Percentiles rank a stretch among this genome's conserved stretches.
Conservation (phyloP, 2,113 vertebrate species). For the Nettapus auritus region DNA sequence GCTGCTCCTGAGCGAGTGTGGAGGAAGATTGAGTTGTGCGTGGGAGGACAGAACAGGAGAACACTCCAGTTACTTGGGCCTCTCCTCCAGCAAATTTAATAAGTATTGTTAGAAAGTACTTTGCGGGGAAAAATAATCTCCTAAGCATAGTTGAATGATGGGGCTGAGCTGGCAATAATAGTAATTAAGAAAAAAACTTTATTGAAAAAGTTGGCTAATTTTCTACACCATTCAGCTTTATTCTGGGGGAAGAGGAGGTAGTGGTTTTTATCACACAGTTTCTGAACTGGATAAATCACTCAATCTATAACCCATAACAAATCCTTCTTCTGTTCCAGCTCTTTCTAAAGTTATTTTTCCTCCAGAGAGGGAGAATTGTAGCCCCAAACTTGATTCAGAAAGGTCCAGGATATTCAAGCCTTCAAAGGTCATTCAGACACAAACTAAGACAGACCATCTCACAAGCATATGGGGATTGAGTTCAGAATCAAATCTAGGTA, state of each 20-base stretch:
- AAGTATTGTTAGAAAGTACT: conserved; percentile 58
- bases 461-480: background rate
- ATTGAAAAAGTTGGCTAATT: conserved; percentile 48
- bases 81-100: conserved; percentile 67
- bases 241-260: conserved; percentile 18
- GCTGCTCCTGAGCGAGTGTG: background rate
- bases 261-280: conserved; percentile 2
- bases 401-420: conserved; percentile 19
- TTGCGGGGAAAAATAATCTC: background rate
- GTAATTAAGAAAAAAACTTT: conserved; percentile 31
- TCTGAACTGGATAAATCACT: conserved; percentile 59
- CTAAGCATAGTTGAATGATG: conserved; percentile 24
- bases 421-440: conserved; percentile 46
- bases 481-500: conserved; percentile 56
- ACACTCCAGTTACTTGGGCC: conserved; percentile 51
- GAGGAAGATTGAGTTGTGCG: conserved; percentile 55
- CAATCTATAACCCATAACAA: conserved; percentile 41
- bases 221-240: conserved; percentile 26
- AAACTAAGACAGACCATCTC: conserved; percentile 57
- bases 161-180: conserved; percentile 38
- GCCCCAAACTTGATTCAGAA: conserved; percentile 51
- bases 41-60: conserved; percentile 66
- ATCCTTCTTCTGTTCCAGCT: conserved; percentile 48
- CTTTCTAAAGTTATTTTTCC: conserved; percentile 40
- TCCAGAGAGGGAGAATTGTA: conserved; percentile 18